phyloP scores from a whole-genome alignment of 2,113 vertebrate genomes.

The Strix uralensis region DNA sequence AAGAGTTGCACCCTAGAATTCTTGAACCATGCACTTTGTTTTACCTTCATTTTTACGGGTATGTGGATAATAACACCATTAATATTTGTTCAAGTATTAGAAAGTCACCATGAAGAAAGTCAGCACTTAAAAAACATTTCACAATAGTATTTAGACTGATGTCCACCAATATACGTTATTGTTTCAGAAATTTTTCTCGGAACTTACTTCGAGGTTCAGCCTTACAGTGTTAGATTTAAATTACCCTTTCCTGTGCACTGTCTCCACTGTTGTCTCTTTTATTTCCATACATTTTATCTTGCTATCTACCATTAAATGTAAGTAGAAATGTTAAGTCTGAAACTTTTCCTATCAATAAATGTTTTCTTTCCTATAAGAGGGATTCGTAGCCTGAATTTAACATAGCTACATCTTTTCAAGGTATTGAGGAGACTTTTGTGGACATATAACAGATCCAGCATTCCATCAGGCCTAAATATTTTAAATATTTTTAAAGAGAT shows the following conservation, averaged over 20 bases:
- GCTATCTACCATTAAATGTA: neutral
- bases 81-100: neutral
- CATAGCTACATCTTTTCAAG: neutral
- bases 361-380: neutral
- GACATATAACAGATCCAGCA: neutral
- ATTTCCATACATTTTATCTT: neutral
- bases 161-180: neutral
- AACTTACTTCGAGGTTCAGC: neutral
- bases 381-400: neutral
- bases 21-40: neutral
- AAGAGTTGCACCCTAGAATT: neutral
- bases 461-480: neutral
- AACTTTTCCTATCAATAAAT: neutral
- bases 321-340: neutral
- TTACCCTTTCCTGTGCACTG: neutral
- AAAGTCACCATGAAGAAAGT: neutral
- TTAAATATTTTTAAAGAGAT: neutral
- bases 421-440: neutral
- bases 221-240: neutral
- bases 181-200: neutral
- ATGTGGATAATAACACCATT: neutral
- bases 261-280: neutral
- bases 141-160: neutral
- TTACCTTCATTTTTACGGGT: neutral
- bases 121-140: neutral